Evolutionary conservation across 2,797 vertebrate species (phyloP).

Genomic region (Chrosomus eos): DNA sequence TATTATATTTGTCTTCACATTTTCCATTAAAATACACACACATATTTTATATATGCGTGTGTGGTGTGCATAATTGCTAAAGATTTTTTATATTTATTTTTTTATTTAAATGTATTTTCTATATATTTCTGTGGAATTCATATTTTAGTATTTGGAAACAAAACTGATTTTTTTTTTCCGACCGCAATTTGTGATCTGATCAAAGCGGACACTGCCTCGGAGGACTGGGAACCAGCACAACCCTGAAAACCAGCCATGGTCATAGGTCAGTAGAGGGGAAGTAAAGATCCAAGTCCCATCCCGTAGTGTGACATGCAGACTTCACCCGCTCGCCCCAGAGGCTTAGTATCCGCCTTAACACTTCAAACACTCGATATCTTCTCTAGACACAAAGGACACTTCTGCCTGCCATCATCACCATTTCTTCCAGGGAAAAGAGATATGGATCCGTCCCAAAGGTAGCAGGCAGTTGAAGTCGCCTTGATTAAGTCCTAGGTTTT

Average conservation of each 20-base stretch:
- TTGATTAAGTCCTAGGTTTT: constrained; percentile 79
- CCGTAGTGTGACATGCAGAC: constrained; percentile 82
- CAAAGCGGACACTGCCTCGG: constrained; percentile 73
- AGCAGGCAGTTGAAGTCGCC: constrained; percentile 78
- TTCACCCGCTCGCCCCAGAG: constrained; percentile 79
- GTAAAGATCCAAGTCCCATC: constrained; percentile 83
- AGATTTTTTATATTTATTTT: too few species aligned
- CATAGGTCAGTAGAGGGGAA: constrained; percentile 77
- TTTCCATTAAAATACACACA: too few species aligned
- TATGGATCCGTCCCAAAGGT: constrained; percentile 84
- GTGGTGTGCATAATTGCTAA: too few species aligned
- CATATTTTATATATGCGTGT: too few species aligned
- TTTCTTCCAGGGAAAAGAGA: constrained; percentile 78
- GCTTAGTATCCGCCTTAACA: constrained; percentile 84
- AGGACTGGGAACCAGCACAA: constrained; percentile 72
- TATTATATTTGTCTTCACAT: not conserved
- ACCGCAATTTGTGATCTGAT: constrained; percentile 72
- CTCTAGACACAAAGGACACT: constrained; percentile 83
- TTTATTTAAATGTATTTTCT: too few species aligned
- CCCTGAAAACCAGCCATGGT: constrained; percentile 78
- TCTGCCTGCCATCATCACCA: constrained; percentile 79
- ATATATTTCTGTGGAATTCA: not conserved
- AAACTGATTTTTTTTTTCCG: constrained; percentile 47
- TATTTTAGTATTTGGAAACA: constrained; percentile 44
- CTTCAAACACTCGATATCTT: constrained; percentile 87